Conservation (phyloP, 2,888 invertebrate species). For the Cancer borealis region DNA sequence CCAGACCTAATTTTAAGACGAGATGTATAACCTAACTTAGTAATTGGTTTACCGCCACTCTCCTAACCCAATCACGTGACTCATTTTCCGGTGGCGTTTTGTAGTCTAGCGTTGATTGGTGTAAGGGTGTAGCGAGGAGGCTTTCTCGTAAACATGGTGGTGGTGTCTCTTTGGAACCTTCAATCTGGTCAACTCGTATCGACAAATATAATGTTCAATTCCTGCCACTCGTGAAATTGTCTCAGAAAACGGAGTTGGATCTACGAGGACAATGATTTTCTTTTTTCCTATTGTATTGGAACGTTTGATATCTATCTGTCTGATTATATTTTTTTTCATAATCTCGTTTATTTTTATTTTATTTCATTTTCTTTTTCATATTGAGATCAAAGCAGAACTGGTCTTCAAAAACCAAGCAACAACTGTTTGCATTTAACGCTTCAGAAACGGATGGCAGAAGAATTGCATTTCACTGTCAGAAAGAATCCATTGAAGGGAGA, state of each 20-base stretch:
- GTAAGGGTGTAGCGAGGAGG: not conserved
- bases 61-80: slow-evolving; percentile 11
- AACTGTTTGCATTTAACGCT: not conserved
- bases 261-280: not conserved
- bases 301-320: not conserved
- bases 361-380: not conserved
- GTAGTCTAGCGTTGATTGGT: not conserved
- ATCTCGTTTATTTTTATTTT: too few relatives aligned
- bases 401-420: not conserved
- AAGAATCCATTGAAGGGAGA: not conserved
- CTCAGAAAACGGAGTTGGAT: not conserved
- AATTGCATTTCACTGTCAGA: not conserved
- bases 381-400: not conserved
- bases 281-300: not conserved
- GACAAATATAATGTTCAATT: not conserved
- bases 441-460: not conserved
- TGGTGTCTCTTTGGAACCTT: not conserved
- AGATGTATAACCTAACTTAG: not conserved
- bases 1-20: not conserved
- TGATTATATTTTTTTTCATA: not conserved
- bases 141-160: not conserved
- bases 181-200: not conserved
- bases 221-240: not conserved
- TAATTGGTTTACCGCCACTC: not conserved
- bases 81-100: not conserved